Evolutionary conservation across 2,113 vertebrate genomes (phyloP).

Genomic region (Vicugna pacos): DNA sequence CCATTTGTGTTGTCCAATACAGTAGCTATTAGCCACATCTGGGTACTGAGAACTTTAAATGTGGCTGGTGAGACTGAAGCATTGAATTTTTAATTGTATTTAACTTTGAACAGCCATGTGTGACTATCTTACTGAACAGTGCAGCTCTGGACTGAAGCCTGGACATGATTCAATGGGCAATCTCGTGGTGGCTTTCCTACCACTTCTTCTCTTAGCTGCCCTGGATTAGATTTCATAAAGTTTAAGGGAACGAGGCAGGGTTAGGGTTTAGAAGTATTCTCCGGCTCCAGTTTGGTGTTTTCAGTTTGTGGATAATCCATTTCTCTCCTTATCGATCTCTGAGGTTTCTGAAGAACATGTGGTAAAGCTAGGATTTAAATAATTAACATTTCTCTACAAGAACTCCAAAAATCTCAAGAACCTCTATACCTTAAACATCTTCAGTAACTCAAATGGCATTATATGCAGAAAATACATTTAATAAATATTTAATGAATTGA

Average conservation of each 20-base stretch:
- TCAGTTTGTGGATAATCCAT: neutral
- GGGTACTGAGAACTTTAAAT: neutral
- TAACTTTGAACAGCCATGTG: neutral
- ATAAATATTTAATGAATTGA: neutral
- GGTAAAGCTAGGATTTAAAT: neutral
- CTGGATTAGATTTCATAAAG: neutral
- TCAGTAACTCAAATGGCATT: neutral
- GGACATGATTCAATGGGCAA: neutral
- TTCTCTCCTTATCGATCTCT: neutral
- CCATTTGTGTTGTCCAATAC: neutral
- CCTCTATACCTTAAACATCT: neutral
- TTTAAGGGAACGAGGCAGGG: neutral
- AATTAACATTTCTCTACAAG: neutral
- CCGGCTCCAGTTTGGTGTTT: neutral
- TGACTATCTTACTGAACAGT: neutral
- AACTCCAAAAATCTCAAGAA: neutral
- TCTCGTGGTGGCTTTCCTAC: neutral
- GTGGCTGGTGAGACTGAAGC: neutral
- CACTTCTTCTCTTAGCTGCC: neutral
- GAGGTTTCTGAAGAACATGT: neutral
- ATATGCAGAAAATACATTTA: neutral
- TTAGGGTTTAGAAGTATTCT: neutral
- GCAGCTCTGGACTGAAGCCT: neutral
- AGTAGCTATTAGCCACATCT: neutral
- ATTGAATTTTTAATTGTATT: neutral